Conservation (phyloP, 1,140 invertebrate species). For the Pseudomyrmex flavicornis region DNA sequence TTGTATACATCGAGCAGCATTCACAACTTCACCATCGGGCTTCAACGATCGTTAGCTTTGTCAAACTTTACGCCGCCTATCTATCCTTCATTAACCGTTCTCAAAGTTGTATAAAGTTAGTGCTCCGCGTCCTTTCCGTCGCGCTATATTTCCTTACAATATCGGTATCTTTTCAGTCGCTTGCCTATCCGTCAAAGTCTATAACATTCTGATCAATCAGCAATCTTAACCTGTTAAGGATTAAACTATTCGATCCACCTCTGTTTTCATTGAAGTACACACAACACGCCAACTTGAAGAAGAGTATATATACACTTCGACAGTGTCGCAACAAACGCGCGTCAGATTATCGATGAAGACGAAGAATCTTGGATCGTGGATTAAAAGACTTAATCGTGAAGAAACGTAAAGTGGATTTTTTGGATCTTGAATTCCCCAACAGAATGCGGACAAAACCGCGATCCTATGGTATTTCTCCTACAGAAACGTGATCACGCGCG, state of each 20-base stretch:
- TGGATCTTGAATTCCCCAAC: not conserved
- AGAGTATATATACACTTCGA: not conserved
- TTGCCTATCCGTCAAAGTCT: conserved; percentile 11
- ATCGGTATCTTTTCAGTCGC: conserved; percentile 35
- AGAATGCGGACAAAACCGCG: not conserved
- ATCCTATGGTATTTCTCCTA: not conserved
- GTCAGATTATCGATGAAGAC: not conserved
- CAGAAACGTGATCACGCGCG: conserved; percentile 7
- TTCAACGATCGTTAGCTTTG: conserved; percentile 56
- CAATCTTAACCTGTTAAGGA: not conserved
- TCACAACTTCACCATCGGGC: conserved; percentile 19
- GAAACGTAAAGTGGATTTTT: not conserved
- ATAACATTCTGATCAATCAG: conserved; percentile 31
- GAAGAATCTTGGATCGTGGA: not conserved
- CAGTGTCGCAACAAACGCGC: not conserved
- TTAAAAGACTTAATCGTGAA: not conserved
- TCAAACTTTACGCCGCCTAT: conserved; percentile 25
- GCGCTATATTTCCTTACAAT: conserved; percentile 40
- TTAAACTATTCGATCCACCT: not conserved
- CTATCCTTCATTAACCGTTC: conserved; percentile 40
- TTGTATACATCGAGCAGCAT: conserved; percentile 34
- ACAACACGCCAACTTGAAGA: not conserved
- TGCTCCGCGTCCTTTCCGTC: not conserved
- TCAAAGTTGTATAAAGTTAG: conserved; percentile 44
- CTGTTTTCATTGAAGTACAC: not conserved